These are phyloP conservation scores for Stramonita haemastoma DNA, from an alignment of 2,888 invertebrate species.

Conservation along the genomic window DNA sequence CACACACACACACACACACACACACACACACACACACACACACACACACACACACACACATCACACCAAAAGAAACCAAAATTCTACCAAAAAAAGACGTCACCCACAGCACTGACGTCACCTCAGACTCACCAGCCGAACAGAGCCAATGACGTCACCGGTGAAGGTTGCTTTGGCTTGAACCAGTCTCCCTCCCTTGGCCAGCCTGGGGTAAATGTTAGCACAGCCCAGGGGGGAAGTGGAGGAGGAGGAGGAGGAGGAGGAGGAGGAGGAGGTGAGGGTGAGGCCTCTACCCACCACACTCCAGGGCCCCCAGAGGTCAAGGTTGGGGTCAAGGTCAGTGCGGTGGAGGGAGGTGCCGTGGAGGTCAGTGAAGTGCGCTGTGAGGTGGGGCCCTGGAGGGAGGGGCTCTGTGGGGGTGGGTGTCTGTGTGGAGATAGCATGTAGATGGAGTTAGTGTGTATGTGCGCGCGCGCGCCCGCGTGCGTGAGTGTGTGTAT, in stretches of 20 bases:
- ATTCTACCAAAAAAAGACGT: too few species aligned
- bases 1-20: too few species aligned
- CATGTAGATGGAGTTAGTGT: too few species aligned
- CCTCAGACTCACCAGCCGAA: conserved; percentile 84
- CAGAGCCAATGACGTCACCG: conserved; percentile 88
- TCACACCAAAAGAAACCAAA: neutral
- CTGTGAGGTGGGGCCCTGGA: neutral
- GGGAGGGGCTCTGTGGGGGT: neutral
- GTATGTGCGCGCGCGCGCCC: too few species aligned
- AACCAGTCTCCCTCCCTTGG: conserved; percentile 71
- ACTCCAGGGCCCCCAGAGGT: conserved; percentile 88
- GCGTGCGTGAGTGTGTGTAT: too few species aligned
- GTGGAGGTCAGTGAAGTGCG: neutral
- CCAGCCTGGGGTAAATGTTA: conserved; percentile 55
- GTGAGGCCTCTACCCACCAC: conserved; percentile 86
- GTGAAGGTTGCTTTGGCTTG: conserved; percentile 91
- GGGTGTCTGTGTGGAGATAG: too few species aligned
- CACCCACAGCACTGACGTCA: neutral
- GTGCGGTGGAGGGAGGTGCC: neutral
- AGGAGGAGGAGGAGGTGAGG: neutral
- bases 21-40: neutral
- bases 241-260: neutral
- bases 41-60: neutral
- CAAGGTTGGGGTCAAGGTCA: conserved; percentile 79
- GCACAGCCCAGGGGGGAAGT: conserved; percentile 68